Evolutionary conservation across 1,140 invertebrate genomes (phyloP), one percentile per base, ranked within the genome.

Genomic region (Aphidius ervi): DNA sequence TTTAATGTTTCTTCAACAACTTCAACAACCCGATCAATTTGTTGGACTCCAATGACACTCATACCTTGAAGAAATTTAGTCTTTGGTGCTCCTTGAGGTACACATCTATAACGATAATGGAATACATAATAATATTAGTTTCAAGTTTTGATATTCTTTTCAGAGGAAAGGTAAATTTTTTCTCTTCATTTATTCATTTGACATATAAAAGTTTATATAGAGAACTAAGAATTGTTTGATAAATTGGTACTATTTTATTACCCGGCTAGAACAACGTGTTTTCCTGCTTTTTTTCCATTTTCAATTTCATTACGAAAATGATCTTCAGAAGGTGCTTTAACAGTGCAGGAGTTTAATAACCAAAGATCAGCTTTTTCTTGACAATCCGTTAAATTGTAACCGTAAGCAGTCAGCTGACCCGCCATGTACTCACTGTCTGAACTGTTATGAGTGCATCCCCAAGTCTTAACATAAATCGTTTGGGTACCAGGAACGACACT

Each of bases 351-450:
- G 77, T 99, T 99, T 1, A 99, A 81, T 9, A 99, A 75, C 95
- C 96, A 98, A 5, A 99, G 75, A 80, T 98, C 91, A 2, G 96
- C 96, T 49, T 85, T 78, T 40, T 84, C 76, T 79, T 94, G 92
- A 56, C 93, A 85, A 58, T 94, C 86, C 69, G 89, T 93, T 16
- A 98, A 82, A 61, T 82, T 85, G 75, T 97, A 98, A 0, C 95
- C 96, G 75, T 91, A 93, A 0, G 88, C 82, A 20, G 91, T 87
- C 49, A 99, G 76, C 63, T 97, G 87, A 1, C 97, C 97, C 45
- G 94, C 93, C 97, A 99, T 99, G 71, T 99, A 99, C 82, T 97
- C 95, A 9, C 92, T 91, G 73, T 98, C 96, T 0, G 93, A 96
- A 72, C 86, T 96, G 74, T 98, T 99, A 75, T 98, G 96, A 5